These are phyloP conservation scores for Oncopeltus fasciatus DNA, from an alignment of 1,140 invertebrate genomes.

Conservation along the genomic window DNA sequence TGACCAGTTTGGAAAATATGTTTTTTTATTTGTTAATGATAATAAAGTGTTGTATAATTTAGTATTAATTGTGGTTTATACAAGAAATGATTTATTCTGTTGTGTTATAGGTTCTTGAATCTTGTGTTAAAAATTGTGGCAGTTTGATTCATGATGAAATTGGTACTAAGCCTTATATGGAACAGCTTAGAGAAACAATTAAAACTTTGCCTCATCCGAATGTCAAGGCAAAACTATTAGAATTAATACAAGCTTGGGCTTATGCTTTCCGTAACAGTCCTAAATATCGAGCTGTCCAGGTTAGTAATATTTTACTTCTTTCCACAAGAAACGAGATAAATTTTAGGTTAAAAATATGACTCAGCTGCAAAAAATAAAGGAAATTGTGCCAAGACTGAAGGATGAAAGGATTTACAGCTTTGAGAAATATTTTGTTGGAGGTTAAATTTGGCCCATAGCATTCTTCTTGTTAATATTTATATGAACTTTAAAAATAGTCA, in stretches of 20 bases:
- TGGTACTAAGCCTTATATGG: conserved; percentile 84
- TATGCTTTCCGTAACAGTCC: conserved; percentile 86
- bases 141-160: conserved; percentile 82
- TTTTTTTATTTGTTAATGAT: neutral
- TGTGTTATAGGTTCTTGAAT: conserved; percentile 68
- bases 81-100: neutral
- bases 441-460: too few species aligned
- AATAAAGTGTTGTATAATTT: too few species aligned
- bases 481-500: too few species aligned
- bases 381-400: too few species aligned
- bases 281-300: conserved; percentile 75
- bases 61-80: too few species aligned
- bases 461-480: too few species aligned
- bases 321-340: too few species aligned
- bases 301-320: conserved; percentile 28
- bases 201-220: conserved; percentile 70
- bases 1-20: neutral
- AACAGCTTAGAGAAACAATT: conserved; percentile 74
- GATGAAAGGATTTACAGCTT: too few species aligned
- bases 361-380: too few species aligned
- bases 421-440: too few species aligned
- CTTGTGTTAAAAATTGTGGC: conserved; percentile 97
- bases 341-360: too few species aligned
- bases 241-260: conserved; percentile 92
- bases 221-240: conserved; percentile 77